phyloP scores from a whole-genome alignment of 2,113 vertebrate species.

The Baryphthengus martii region DNA sequence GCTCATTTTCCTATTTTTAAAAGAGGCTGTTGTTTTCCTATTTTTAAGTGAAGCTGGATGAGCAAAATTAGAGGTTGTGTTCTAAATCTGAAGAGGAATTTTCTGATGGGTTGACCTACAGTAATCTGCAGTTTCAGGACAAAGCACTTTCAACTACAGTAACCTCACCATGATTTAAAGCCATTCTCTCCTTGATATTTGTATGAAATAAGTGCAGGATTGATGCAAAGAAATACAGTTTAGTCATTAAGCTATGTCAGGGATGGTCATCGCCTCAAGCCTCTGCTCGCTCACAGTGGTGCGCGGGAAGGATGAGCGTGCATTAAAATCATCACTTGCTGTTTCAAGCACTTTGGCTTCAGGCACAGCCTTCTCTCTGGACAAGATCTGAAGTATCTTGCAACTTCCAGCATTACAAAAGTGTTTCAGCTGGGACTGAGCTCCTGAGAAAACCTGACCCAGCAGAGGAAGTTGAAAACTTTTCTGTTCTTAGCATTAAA shows the following conservation, averaged over 20 bases:
- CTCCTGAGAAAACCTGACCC: neutral
- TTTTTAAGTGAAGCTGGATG: constrained; percentile 19
- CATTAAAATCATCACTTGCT: neutral
- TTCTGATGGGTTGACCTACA: neutral
- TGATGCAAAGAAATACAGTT: neutral
- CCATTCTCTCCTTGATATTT: fast-evolving
- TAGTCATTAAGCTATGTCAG: neutral
- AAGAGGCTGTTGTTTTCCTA: neutral
- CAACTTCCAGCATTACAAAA: neutral
- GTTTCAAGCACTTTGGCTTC: neutral
- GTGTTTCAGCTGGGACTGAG: neutral
- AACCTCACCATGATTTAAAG: neutral
- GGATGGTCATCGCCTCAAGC: neutral
- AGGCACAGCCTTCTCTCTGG: neutral
- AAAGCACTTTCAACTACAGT: neutral
- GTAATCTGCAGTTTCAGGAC: neutral
- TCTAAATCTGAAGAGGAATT: constrained; percentile 45
- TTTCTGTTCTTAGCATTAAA: neutral
- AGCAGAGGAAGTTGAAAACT: neutral
- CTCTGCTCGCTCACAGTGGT: fast-evolving
- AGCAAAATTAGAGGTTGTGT: constrained; percentile 53
- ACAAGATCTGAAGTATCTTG: neutral
- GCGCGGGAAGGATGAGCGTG: neutral
- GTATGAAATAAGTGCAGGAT: fast-evolving
- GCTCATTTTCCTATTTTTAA: constrained; percentile 32